Evolutionary conservation across 2,888 invertebrate species (phyloP), one percentile per base, ranked within the genome.

Genomic region (Andrena fulva): DNA sequence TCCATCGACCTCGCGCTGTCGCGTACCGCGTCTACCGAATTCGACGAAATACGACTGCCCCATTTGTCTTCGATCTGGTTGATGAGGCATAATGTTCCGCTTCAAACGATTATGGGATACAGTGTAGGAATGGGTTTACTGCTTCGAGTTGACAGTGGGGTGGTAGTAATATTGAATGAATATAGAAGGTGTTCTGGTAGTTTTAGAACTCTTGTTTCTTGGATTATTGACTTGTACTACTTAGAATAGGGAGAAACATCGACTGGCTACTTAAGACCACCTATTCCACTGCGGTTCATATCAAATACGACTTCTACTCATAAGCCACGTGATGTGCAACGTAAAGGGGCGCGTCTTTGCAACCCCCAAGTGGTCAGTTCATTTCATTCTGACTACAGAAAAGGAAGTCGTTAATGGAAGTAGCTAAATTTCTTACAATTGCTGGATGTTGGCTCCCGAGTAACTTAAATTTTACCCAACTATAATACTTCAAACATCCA

Each of bases 31-130:
- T 33, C n/a, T 2, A 33, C 7, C 54, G 62, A 69, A 10, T 31
- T 10, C 16, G 50, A 79, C 56, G 80, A 79, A 80, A 64, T 75
- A 78, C 62, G 76, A 56, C 27, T 50, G 20, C 48, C 31, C 68
- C 68, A 78, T 78, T 78, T 78, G 67, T 68, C 66, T 80, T 63
- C 71, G 62, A 63, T 54, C 68, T 48, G 48, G 62, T 79, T 67
- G 67, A 50, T 52, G 54, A 50, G 62, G 76, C 76, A 64, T 68
- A 63, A 78, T 68, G 35, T 29, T 60, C n/a, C 60, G 67, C 66
- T 54, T 42, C 67, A 48, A 78, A 63, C 78, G 76, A 78, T 76
- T 78, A 78, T 67, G 52, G 35, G n/a, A 10, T 29, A 64, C 24
- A 20, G 2, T 8, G 29, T 4, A 7, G n/a, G 52, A 24, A 24